phyloP scores from a whole-genome alignment of 2,888 invertebrate species.

The Erpobdella octoculata region DNA sequence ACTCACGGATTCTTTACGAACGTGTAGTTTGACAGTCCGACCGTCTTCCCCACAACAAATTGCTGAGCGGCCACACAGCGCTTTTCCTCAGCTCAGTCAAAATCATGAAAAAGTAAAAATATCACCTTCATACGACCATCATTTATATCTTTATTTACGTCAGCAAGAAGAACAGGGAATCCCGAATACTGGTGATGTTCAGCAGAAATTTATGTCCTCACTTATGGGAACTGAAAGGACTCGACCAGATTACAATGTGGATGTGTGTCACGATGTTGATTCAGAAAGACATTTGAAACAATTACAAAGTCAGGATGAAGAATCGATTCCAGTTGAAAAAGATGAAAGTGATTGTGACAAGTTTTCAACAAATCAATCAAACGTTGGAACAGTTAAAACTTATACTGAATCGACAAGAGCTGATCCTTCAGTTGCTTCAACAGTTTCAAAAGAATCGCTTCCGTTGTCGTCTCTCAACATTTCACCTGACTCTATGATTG shows the following conservation, averaged over 20 bases:
- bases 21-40: neutral
- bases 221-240: too few species aligned
- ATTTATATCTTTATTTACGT: slow-evolving; percentile 8
- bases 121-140: neutral
- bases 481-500: slow-evolving; percentile 1
- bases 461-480: neutral
- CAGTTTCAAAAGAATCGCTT: neutral
- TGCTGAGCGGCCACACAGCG: neutral
- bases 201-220: too few species aligned
- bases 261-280: neutral
- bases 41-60: neutral
- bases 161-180: neutral
- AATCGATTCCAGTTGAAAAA: too few species aligned
- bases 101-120: neutral
- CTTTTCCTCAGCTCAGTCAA: slow-evolving; percentile 8
- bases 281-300: neutral
- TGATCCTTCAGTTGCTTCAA: too few species aligned
- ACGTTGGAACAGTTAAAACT: neutral
- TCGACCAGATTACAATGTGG: too few species aligned
- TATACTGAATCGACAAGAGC: too few species aligned
- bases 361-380: too few species aligned
- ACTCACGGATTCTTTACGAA: neutral
- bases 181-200: too few species aligned
- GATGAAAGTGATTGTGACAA: too few species aligned
- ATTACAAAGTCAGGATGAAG: too few species aligned